Conservation (phyloP, 2,888 invertebrate species). For the Drosophila ustulata region DNA sequence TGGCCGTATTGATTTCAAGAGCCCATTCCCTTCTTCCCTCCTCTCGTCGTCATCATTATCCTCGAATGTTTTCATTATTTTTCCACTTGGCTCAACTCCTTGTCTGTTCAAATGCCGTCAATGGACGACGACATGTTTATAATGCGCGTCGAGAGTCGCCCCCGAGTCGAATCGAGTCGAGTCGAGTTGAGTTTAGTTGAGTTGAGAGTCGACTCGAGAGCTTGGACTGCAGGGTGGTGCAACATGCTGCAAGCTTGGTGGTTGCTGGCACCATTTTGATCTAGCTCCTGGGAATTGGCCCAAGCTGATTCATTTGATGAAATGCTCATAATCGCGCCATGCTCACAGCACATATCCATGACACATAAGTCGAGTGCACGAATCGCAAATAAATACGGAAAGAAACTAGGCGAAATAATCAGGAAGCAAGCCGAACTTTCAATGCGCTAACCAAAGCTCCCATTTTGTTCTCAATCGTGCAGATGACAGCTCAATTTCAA, state of each 20-base stretch:
- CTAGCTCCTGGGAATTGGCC: conserved; percentile 69
- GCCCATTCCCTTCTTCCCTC: conserved; percentile 4
- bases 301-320: conserved; percentile 65
- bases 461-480: no score
- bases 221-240: conserved; percentile 8
- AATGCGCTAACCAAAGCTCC: neutral
- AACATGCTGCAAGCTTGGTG: conserved; percentile 10
- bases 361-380: conserved; percentile 32
- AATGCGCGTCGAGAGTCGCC: conserved; percentile 50
- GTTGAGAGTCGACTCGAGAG: neutral
- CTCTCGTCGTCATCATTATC: conserved; percentile 63
- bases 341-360: conserved; percentile 43
- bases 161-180: conserved; percentile 3
- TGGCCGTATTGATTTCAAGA: conserved; percentile 80
- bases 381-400: neutral
- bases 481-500: no score
- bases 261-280: conserved; percentile 70
- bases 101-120: conserved; percentile 83
- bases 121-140: conserved; percentile 69
- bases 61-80: conserved; percentile 84
- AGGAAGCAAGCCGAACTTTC: neutral
- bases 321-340: conserved; percentile 65
- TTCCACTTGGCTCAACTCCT: conserved; percentile 84
- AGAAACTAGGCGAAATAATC: neutral
- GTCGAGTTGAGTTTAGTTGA: conserved; percentile 6